Conservation (phyloP, 2,797 vertebrate species). For the Characodon lateralis region DNA sequence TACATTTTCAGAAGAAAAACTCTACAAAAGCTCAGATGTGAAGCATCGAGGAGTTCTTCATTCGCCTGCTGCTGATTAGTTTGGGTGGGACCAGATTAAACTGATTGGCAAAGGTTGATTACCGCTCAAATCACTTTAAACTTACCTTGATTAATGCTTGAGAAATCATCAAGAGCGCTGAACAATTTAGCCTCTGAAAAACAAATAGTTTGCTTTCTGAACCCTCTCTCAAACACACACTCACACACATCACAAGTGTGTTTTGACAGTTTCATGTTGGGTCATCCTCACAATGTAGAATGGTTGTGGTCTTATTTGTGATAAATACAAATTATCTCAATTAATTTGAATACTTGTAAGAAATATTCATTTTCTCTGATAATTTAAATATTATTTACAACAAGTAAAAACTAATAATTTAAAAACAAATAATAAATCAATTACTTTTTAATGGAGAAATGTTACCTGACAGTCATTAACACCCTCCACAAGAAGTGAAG, state of each 20-base stretch:
- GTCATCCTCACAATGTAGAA: background rate
- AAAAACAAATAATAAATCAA: background rate
- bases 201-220: slow-evolving; percentile 59
- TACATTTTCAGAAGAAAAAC: slow-evolving; percentile 49
- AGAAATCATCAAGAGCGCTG: slow-evolving; percentile 40
- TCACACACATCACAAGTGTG: background rate
- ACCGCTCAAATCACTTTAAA: slow-evolving; percentile 59
- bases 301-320: background rate
- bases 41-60: slow-evolving; percentile 32
- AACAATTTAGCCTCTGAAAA: slow-evolving; percentile 47
- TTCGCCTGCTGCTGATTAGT: slow-evolving; percentile 57
- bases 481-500: too few species aligned
- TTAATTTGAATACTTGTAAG: background rate
- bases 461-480: background rate
- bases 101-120: slow-evolving; percentile 59
- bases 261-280: background rate
- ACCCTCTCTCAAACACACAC: slow-evolving; percentile 5
- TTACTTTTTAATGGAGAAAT: background rate
- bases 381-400: background rate
- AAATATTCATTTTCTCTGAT: background rate
- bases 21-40: slow-evolving; percentile 33
- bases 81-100: slow-evolving; percentile 58
- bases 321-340: background rate
- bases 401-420: background rate
- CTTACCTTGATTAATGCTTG: slow-evolving; percentile 66